A percentile compares a stretch with the other conserved stretches of the same genome.
Evolutionary conservation across 2,888 invertebrate species (phyloP).

Genomic region (Ormyrus pomaceus): DNA sequence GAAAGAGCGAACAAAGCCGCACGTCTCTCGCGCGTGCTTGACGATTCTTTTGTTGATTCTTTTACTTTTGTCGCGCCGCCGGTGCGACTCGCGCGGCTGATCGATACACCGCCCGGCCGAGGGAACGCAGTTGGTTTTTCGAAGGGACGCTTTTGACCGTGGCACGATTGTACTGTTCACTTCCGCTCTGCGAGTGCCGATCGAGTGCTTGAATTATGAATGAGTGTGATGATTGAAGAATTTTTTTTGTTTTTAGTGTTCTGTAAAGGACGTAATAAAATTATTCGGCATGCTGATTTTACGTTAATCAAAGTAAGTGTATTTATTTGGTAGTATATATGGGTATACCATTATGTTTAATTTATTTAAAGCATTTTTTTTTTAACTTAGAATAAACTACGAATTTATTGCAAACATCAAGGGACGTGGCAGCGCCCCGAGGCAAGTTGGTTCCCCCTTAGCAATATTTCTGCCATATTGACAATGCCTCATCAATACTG

Average conservation of each 20-base stretch:
- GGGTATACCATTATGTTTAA: no score
- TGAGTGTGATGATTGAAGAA: neutral
- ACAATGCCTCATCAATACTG: no score
- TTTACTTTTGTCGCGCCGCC: constrained; percentile 14
- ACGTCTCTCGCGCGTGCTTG: constrained; percentile 11
- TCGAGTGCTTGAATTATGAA: constrained; percentile 1
- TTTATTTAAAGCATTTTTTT: no score
- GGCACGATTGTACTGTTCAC: constrained; percentile 42
- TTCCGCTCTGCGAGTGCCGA: constrained; percentile 38
- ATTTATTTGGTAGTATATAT: no score
- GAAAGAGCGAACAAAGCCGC: constrained; percentile 19
- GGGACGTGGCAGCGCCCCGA: no score
- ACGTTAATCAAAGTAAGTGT: neutral
- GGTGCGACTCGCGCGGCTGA: no score
- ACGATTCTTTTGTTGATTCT: constrained; percentile 40
- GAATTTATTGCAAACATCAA: no score
- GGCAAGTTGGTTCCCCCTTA: no score
- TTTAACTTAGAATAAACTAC: no score
- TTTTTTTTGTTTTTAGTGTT: neutral
- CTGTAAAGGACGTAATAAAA: neutral
- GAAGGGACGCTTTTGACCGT: neutral
- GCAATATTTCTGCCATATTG: no score
- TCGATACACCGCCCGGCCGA: neutral
- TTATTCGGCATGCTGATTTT: neutral
- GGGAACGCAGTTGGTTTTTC: neutral